These are phyloP conservation scores for Echinops telfairi DNA, from an alignment of 2,113 vertebrate species.

Conservation along the genomic window DNA sequence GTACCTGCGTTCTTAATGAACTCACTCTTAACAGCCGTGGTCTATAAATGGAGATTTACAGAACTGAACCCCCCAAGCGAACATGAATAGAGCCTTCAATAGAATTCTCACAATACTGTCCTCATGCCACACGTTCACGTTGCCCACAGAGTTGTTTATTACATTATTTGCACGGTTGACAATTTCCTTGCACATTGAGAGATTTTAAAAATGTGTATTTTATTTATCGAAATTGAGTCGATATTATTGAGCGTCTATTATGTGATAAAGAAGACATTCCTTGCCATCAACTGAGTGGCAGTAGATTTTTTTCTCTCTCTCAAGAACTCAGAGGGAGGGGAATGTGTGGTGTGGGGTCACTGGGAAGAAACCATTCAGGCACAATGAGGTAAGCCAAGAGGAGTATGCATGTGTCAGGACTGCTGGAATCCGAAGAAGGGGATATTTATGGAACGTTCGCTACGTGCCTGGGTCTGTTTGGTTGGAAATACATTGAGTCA, in stretches of 20 bases:
- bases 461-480: not conserved
- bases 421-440: not conserved
- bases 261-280: not conserved
- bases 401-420: no score
- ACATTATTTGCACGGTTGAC: not conserved
- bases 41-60: not conserved
- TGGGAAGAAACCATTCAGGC: not conserved
- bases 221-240: slow-evolving; percentile 9
- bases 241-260: not conserved
- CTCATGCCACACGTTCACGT: not conserved
- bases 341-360: not conserved
- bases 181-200: not conserved
- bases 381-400: not conserved
- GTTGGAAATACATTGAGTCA: not conserved
- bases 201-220: slow-evolving; percentile 24
- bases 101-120: not conserved
- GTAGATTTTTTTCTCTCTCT: not conserved
- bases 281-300: not conserved
- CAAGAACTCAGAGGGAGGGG: not conserved
- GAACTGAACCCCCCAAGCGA: not conserved
- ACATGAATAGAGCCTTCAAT: not conserved
- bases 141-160: not conserved
- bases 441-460: not conserved
- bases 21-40: not conserved
- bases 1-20: not conserved